phyloP scores from a whole-genome alignment of 2,888 invertebrate genomes.

The Ochlodes sylvanus region DNA sequence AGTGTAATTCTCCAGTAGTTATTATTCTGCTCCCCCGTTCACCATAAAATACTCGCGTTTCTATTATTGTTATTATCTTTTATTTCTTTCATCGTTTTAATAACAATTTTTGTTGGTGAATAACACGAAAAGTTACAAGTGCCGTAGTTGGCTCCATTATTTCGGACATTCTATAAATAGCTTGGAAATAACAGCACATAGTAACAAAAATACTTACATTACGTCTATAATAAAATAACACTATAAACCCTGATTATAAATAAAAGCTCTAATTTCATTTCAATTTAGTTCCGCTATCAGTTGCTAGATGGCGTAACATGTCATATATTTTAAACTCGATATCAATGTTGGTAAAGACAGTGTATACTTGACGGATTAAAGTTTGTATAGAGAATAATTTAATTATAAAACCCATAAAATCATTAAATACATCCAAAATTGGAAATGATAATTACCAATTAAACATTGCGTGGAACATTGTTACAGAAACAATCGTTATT shows the following conservation, averaged over 20 bases:
- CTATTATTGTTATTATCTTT: conserved; percentile 25
- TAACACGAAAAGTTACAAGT: conserved; percentile 1
- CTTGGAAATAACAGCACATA: conserved; percentile 1
- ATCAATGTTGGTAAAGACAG: no score
- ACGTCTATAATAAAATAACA: no score
- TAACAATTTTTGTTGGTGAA: background rate
- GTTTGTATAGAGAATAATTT: no score
- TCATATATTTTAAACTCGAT: background rate
- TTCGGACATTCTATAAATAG: background rate
- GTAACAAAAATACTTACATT: background rate
- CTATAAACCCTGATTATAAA: no score
- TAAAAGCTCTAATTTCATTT: background rate
- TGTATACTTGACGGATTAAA: no score
- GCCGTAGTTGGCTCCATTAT: background rate
- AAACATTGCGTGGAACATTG: no score
- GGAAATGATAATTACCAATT: no score
- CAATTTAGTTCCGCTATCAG: conserved; percentile 47
- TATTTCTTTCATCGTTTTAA: conserved; percentile 9
- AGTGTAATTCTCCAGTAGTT: conserved; percentile 38
- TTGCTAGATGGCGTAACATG: conserved; percentile 60
- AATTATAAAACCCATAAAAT: no score
- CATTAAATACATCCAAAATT: no score
- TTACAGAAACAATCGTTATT: no score
- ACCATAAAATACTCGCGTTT: conserved; percentile 21
- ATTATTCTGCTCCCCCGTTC: conserved; percentile 20